Base-by-base conservation (phyloP, 35 echinoderm and acorn worm species). In the Apostichopus japonicus region DNA sequence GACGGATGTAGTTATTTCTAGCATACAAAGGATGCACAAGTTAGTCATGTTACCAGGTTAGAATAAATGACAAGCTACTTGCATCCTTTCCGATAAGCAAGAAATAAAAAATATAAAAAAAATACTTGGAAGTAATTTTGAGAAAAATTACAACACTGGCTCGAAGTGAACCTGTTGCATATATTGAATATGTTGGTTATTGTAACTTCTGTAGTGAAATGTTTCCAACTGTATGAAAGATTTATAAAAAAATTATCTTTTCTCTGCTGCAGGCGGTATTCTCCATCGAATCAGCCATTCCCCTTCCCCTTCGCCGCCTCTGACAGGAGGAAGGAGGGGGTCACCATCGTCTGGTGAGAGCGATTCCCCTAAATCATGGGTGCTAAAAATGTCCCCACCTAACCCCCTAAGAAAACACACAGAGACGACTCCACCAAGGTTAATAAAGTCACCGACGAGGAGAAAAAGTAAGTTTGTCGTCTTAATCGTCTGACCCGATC, bases 271-370 rank as follows among this genome's bases (percentile, higher is more conserved):
- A 89, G 86, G 86, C 11, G 86, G 86, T 44, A 89, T 89, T 72
- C 17, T 91, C 14, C 71, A 77, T 67, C 90, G 90, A 19, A 79
- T 91, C 90, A 78, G 77, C 55, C 76, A 91, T 6, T 91, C 93
- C 25, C 77, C 91, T 51, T 95, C 95, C 6, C 95, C 95, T 6
- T 95, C 94, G 13, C 94, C 94, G 2, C 94, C 94, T n/a, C 54
- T 89, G 15, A 61, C 91, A 15, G 57, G 65, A 24, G 25, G 67
- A 23, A 65, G 67, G 62, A 78, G 72, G 22, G 61, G 51, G 10
- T 91, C 90, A 52, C 90, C 54, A 23, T 55, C 90, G 76, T 59
- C 72, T 53, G 72, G 14, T 23, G 90, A 91, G 10, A 91, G 90
- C 58, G 90, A 58, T 14, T 89, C 86, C 5, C 86, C 86, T 17